Conservation (phyloP, 2,797 vertebrate genomes). For the Pseudopleuronectes americanus region DNA sequence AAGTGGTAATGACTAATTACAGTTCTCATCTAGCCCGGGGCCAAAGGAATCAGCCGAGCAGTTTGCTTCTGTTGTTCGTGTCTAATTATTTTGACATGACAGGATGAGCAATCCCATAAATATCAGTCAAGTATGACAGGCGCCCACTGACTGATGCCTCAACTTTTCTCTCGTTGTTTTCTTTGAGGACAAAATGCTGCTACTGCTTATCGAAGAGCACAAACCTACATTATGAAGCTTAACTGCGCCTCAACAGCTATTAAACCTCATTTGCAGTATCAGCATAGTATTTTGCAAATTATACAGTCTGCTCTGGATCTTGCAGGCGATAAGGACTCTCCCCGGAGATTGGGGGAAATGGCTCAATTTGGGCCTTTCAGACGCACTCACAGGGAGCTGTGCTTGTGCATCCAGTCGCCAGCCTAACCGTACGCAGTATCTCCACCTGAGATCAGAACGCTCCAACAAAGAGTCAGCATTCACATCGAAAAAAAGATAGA, state of each 20-base stretch:
- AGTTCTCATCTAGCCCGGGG: slow-evolving; percentile 52
- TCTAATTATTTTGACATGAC: slow-evolving; percentile 75
- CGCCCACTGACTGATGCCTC: slow-evolving; percentile 66
- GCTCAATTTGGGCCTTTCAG: slow-evolving; percentile 80
- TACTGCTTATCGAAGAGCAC: slow-evolving; percentile 74
- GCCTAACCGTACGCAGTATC: slow-evolving; percentile 71
- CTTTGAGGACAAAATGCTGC: slow-evolving; percentile 62
- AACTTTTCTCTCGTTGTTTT: slow-evolving; percentile 46
- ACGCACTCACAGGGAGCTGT: slow-evolving; percentile 74
- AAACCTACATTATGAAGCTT: slow-evolving; percentile 77
- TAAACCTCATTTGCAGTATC: slow-evolving; percentile 86
- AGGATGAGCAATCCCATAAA: slow-evolving; percentile 66
- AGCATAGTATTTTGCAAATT: slow-evolving; percentile 83
- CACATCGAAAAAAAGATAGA: slow-evolving; percentile 69
- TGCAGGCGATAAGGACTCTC: slow-evolving; percentile 79
- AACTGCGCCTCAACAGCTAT: slow-evolving; percentile 81
- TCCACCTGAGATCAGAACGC: slow-evolving; percentile 80
- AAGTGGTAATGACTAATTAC: slow-evolving; percentile 69
- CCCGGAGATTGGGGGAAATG: slow-evolving; percentile 75
- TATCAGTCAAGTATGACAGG: slow-evolving; percentile 70
- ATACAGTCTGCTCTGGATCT: slow-evolving; percentile 79
- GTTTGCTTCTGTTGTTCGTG: slow-evolving; percentile 55
- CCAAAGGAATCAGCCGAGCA: slow-evolving; percentile 34
- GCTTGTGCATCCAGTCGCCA: slow-evolving; percentile 64
- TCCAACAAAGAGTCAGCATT: slow-evolving; percentile 76